phyloP scores from a whole-genome alignment of 1,140 invertebrate species.

The Drosophila chauvacae region DNA sequence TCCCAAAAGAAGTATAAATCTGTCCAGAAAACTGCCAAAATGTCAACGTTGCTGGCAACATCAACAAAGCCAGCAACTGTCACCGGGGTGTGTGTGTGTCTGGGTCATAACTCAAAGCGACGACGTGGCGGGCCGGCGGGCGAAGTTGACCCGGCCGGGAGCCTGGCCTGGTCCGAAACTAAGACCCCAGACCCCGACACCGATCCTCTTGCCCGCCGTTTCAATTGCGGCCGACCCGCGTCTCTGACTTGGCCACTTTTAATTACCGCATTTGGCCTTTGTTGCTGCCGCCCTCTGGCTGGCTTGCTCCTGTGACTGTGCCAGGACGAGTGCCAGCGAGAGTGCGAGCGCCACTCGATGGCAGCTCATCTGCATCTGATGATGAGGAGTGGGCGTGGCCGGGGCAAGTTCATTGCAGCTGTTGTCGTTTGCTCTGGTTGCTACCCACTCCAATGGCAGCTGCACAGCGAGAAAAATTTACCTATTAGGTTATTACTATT shows the following conservation, averaged over 20 bases:
- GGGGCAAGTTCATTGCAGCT: conserved; percentile 47
- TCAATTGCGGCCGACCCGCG: conserved; percentile 48
- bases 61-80: conserved; percentile 54
- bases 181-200: neutral
- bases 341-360: conserved; percentile 56
- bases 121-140: conserved; percentile 24
- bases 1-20: conserved; percentile 14
- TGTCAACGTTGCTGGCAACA: conserved; percentile 31
- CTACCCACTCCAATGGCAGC: neutral
- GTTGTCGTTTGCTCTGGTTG: conserved; percentile 27
- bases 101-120: conserved; percentile 71
- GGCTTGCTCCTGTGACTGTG: neutral
- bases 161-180: neutral
- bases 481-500: neutral
- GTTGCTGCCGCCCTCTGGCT: conserved; percentile 24
- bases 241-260: conserved; percentile 67
- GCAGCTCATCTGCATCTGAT: conserved; percentile 69
- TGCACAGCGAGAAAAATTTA: neutral
- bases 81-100: conserved; percentile 40
- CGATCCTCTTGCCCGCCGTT: conserved; percentile 10
- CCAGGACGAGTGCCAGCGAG: neutral
- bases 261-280: conserved; percentile 66
- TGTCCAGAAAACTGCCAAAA: conserved; percentile 18
- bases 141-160: conserved; percentile 27
- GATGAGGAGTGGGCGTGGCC: conserved; percentile 31